A percentile compares a stretch with the other conserved stretches of the same genome.
These are phyloP conservation scores for Magallana gigas DNA, from an alignment of 1,140 invertebrate species.

Conservation along the genomic window DNA sequence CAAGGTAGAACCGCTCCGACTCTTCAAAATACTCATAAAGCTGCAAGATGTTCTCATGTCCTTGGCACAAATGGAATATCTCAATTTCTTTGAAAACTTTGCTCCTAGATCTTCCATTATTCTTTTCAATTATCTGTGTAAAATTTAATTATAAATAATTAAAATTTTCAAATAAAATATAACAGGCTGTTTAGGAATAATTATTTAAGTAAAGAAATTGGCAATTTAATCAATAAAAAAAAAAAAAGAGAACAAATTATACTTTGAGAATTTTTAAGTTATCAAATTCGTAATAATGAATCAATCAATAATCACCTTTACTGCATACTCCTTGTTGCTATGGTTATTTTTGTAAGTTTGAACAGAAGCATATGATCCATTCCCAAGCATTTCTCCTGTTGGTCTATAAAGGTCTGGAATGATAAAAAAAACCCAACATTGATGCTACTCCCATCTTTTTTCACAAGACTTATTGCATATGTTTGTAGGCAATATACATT, in stretches of 20 bases:
- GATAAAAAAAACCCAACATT: constrained; percentile 54
- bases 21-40: constrained; percentile 98
- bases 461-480: neutral
- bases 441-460: constrained; percentile 1
- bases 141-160: neutral
- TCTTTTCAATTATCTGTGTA: constrained; percentile 93
- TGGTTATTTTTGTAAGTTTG: constrained; percentile 94
- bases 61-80: constrained; percentile 98
- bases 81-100: constrained; percentile 98
- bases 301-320: constrained; percentile 84
- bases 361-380: constrained; percentile 97
- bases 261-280: neutral
- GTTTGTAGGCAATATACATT: neutral
- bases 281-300: neutral
- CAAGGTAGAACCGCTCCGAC: constrained; percentile 95
- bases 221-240: too few species aligned
- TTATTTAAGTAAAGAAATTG: constrained; percentile 12
- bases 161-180: too few species aligned
- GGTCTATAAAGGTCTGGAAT: constrained; percentile 94
- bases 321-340: constrained; percentile 95
- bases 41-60: constrained; percentile 97
- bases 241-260: neutral
- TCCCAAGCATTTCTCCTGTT: constrained; percentile 95
- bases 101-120: constrained; percentile 92
- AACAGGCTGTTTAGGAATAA: too few species aligned